These are phyloP conservation scores for Ladona fulva DNA, from an alignment of 1,140 invertebrate genomes.

Conservation along the genomic window DNA sequence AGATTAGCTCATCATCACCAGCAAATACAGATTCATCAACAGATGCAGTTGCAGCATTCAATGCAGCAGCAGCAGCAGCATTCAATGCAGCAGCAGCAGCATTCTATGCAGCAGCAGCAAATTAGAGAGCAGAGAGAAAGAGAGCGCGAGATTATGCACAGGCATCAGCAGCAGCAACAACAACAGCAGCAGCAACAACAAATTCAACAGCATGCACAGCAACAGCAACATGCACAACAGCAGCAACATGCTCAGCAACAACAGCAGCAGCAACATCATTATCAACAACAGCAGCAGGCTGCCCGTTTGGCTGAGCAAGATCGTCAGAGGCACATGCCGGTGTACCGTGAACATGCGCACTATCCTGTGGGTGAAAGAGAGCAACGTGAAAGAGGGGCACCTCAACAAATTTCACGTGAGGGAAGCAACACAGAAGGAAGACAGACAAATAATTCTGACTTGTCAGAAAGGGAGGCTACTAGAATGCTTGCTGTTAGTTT, in stretches of 20 bases:
- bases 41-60: slow-evolving; percentile 31
- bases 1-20: slow-evolving; percentile 25
- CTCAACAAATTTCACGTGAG: slow-evolving; percentile 12
- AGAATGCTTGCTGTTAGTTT: slow-evolving; percentile 12
- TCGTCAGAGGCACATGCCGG: background rate
- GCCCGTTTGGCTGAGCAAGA: slow-evolving; percentile 3
- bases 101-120: slow-evolving; percentile 28
- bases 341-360: background rate
- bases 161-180: slow-evolving; percentile 29
- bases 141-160: slow-evolving; percentile 28
- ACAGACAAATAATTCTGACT: background rate
- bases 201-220: slow-evolving; percentile 35
- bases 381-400: slow-evolving; percentile 27
- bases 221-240: slow-evolving; percentile 36
- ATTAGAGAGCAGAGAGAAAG: slow-evolving; percentile 20
- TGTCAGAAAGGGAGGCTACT: slow-evolving; percentile 12
- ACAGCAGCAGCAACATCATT: slow-evolving; percentile 33
- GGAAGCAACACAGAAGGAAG: background rate
- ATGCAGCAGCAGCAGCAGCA: slow-evolving; percentile 26
- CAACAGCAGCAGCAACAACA: slow-evolving; percentile 26
- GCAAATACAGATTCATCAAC: slow-evolving; percentile 34
- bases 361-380: slow-evolving; percentile 15
- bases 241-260: slow-evolving; percentile 32
- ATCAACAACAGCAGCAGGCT: slow-evolving; percentile 26
- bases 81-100: slow-evolving; percentile 25